A percentile compares a stretch with the other conserved stretches of the same genome.
phyloP scores from a whole-genome alignment of 1,140 invertebrate species.

The Dinothrombium tinctorium region DNA sequence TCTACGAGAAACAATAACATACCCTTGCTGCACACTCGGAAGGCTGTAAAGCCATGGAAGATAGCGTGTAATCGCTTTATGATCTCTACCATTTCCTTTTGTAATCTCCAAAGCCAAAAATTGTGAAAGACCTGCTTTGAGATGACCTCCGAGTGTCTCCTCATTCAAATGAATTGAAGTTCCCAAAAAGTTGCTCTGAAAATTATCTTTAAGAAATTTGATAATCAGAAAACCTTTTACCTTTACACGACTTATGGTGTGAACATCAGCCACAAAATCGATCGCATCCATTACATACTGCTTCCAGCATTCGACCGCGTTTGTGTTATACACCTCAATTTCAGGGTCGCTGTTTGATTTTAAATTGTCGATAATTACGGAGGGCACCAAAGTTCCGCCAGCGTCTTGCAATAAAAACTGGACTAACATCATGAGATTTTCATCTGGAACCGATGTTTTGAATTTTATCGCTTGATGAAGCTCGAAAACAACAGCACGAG shows the following conservation, averaged over 20 bases:
- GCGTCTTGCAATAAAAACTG: slow-evolving; percentile 45
- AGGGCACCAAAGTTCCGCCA: slow-evolving; percentile 44
- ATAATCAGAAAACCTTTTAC: slow-evolving; percentile 28
- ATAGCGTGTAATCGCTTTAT: slow-evolving; percentile 51
- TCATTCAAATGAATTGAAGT: slow-evolving; percentile 54
- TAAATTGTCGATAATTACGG: slow-evolving; percentile 27
- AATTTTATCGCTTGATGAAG: slow-evolving; percentile 84
- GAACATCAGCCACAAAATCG: slow-evolving; percentile 86
- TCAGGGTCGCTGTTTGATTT: slow-evolving; percentile 2
- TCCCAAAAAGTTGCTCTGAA: slow-evolving; percentile 31
- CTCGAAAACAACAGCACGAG: slow-evolving; percentile 71
- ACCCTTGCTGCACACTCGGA: slow-evolving; percentile 64
- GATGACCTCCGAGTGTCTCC: slow-evolving; percentile 75
- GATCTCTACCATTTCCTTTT: slow-evolving; percentile 55
- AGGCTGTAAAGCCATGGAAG: slow-evolving; percentile 78
- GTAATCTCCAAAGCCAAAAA: slow-evolving; percentile 81
- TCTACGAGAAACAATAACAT: slow-evolving; percentile 15
- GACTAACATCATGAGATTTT: slow-evolving; percentile 73
- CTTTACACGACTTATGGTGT: slow-evolving; percentile 89
- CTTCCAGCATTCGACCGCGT: slow-evolving; percentile 71
- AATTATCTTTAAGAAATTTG: not conserved
- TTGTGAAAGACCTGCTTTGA: slow-evolving; percentile 86
- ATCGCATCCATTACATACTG: slow-evolving; percentile 76
- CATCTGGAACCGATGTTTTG: slow-evolving; percentile 73
- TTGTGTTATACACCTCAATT: slow-evolving; percentile 32